Evolutionary conservation across 2,888 invertebrate species (phyloP), one percentile per base, ranked within the genome.

Genomic region (Troglohyphantes excavatus): DNA sequence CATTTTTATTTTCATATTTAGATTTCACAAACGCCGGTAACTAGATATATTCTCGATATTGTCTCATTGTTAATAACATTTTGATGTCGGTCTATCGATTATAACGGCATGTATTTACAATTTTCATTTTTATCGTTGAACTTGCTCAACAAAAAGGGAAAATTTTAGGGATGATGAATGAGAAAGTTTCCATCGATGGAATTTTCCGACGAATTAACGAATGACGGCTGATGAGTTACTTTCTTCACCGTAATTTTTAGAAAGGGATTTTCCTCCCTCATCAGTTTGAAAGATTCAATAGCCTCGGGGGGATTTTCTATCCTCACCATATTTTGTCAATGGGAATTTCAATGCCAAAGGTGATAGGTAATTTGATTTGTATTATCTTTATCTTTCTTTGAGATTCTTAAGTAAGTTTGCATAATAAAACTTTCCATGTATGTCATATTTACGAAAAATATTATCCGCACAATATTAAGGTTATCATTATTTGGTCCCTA

Each of bases 21-120:
- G 67, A 81, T 68, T 46, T 27, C 27, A 27, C 27, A 17, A 68
- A 19, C 63, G 67, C 29, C 79, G 26, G 78, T 46, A 39, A 53
- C 53, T 29, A 70, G 70, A 81, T 72, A 82, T 23, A 70, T 72
- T 70, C 21, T 29, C 82, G 61, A 82, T 82, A 82, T 70, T 59
- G 33, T 70, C 75, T 67, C 59, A 39, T 84, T 84, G 75, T 84
- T 84, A 84, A 84, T 84, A 84, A 75, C 67, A 84, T 84, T 84
- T 84, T 84, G 84, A 84, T 84, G 75, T 75, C 75, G 63, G 53
- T 33, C 27, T 84, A 84, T 67, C 84, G 73, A 67, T 75, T 84
- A 59, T 53, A 33, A 21, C 33, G 27, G 29, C 65, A 83, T 84
- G 67, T 46, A 75, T 67, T 84, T 75, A 67, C 75, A 84, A 84